Percentiles rank a stretch among this genome's conserved stretches.
Conservation (phyloP, 2,113 vertebrate species). For the Uria lomvia region DNA sequence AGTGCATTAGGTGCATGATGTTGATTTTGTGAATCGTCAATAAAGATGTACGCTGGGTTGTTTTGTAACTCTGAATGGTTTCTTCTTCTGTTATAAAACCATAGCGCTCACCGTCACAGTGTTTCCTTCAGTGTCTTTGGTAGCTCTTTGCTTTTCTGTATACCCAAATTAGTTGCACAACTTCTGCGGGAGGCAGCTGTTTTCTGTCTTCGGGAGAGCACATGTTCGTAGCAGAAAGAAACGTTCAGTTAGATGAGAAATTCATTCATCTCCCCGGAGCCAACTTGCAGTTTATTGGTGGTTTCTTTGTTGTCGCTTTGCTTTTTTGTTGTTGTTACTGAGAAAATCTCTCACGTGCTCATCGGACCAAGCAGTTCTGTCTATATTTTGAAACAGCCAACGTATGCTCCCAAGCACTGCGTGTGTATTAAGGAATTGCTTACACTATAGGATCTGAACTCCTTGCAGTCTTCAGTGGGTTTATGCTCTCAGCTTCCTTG, state of each 20-base stretch:
- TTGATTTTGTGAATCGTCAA: constrained; percentile 35
- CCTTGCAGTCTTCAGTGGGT: neutral
- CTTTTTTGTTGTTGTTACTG: neutral
- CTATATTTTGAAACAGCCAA: neutral
- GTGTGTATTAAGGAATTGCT: neutral
- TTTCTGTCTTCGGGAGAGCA: neutral
- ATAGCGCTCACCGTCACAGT: neutral
- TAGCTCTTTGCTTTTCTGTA: neutral
- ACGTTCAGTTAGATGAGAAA: neutral
- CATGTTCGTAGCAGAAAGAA: neutral
- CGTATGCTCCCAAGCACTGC: neutral
- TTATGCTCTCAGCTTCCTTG: neutral
- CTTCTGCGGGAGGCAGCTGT: neutral
- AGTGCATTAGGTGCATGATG: neutral
- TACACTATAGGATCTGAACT: constrained; percentile 9
- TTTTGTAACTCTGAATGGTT: constrained; percentile 5
- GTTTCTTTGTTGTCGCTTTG: neutral
- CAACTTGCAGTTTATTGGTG: neutral
- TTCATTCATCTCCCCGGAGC: neutral
- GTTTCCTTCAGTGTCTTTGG: neutral
- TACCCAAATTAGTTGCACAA: neutral
- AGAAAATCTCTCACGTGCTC: neutral
- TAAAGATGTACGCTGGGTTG: constrained; percentile 17
- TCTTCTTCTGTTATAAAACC: neutral
- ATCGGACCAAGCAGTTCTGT: neutral